Evolutionary conservation across 2,113 vertebrate species (phyloP).

Genomic region (Periophthalmodon schlosseri): DNA sequence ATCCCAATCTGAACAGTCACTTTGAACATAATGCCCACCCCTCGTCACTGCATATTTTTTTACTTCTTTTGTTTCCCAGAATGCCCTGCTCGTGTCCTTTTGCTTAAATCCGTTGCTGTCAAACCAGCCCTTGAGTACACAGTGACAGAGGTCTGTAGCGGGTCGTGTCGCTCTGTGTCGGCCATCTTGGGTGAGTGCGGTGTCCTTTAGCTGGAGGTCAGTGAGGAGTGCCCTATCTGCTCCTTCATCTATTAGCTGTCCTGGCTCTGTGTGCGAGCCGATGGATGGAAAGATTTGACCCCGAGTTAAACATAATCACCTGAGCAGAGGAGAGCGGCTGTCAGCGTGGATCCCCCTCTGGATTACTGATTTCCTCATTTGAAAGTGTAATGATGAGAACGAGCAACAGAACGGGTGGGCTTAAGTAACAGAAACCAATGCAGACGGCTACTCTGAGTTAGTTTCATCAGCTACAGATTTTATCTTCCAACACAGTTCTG

Average conservation of each 20-base stretch:
- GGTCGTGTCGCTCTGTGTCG: not conserved
- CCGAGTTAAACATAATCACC: constrained; percentile 47
- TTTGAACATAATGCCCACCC: not conserved
- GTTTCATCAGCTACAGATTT: too few relatives aligned
- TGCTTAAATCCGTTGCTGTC: not conserved
- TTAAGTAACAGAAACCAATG: constrained; percentile 35
- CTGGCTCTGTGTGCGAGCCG: constrained; percentile 21
- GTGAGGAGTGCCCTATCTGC: constrained; percentile 41
- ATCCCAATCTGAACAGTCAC: not conserved
- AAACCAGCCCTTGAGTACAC: not conserved
- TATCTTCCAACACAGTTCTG: too few relatives aligned
- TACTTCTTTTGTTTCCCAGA: not conserved
- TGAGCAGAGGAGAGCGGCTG: constrained; percentile 21
- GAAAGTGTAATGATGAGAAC: constrained; percentile 50
- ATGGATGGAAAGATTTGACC: constrained; percentile 51
- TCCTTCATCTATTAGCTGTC: constrained; percentile 66
- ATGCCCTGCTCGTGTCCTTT: not conserved
- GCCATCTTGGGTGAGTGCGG: constrained; percentile 24
- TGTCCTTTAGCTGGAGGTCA: constrained; percentile 60
- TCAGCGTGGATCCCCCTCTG: constrained; percentile 37
- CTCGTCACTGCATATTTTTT: not conserved
- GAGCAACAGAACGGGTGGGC: constrained; percentile 31
- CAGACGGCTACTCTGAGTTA: not conserved
- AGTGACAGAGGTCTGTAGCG: not conserved
- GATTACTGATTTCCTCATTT: constrained; percentile 54